Evolutionary conservation across 2,888 invertebrate species (phyloP), one percentile per base, ranked within the genome.

Genomic region (Chaetoderma sp.): DNA sequence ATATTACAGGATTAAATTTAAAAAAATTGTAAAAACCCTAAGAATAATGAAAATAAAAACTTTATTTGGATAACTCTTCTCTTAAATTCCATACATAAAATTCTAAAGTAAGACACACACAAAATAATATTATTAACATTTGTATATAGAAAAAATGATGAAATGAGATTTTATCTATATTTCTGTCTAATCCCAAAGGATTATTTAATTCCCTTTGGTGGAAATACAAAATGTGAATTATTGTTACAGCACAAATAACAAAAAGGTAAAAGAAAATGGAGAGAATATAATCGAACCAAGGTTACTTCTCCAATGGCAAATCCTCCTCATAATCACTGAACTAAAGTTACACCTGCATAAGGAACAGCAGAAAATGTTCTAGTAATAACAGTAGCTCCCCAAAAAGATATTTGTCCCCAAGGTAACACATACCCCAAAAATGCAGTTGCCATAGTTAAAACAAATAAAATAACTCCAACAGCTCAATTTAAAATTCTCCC

Each of bases 381-480:
- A 33, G 92, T 92, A 90, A 93, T 93, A n/a, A 93, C 92, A 42
- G 92, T 92, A 0, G 92, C 92, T 1, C 92, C 92, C 89, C 93
- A 93, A 84, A 92, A 93, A 1, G 92, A 93, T 90, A 93, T 93
- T 91, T 93, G 92, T 6, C 92, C 92, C 87, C 93, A 93, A 0
- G 92, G 92, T 0, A 77, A 36, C 0, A 75, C 74, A 68, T 93
- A 93, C 0, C 93, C 93, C 89, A 93, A 87, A 85, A 93, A 93
- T 25, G 92, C 92, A 54, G 92, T 91, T 80, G 87, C 90, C 90
- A 93, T 93, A 70, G 90, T 85, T 83, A 91, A 59, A 77, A 93
- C 89, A 86, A 92, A 84, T 83, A 93, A 89, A 66, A 91, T 87
- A 56, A 91, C 87, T 58, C 93, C 93, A 0, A 89, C 76, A 78